A percentile compares a stretch with the other conserved stretches of the same genome.
These are phyloP conservation scores for Helostoma temminkii DNA, from an alignment of 2,797 vertebrate species.

Conservation along the genomic window DNA sequence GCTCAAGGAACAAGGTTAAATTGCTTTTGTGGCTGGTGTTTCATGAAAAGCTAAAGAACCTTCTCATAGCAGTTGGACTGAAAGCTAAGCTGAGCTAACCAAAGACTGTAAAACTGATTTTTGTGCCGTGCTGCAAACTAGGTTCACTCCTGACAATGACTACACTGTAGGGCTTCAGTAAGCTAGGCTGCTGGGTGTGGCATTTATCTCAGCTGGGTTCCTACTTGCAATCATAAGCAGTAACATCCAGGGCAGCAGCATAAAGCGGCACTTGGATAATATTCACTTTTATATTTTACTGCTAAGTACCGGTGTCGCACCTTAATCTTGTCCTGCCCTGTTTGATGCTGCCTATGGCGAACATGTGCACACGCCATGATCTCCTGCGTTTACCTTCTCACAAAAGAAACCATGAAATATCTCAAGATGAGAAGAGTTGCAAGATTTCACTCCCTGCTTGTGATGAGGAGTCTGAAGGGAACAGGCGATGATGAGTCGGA, in stretches of 20 bases:
- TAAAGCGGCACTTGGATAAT: background rate
- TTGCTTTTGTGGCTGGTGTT: slow-evolving; percentile 28
- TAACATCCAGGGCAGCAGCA: slow-evolving; percentile 4
- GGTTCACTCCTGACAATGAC: slow-evolving; percentile 10
- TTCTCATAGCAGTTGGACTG: slow-evolving; percentile 48
- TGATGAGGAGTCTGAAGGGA: slow-evolving; percentile 62
- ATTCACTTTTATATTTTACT: slow-evolving; percentile 15
- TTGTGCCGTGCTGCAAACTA: slow-evolving; percentile 6
- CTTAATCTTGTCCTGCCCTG: background rate
- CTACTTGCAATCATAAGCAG: background rate
- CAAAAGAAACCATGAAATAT: slow-evolving; percentile 39
- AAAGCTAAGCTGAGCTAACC: slow-evolving; percentile 28
- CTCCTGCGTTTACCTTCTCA: slow-evolving; percentile 22
- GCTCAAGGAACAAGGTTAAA: slow-evolving; percentile 39
- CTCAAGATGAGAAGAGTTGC: slow-evolving; percentile 60
- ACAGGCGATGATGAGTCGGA: slow-evolving; percentile 59
- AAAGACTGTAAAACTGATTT: slow-evolving; percentile 12
- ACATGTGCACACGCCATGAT: slow-evolving; percentile 5
- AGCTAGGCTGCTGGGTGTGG: background rate
- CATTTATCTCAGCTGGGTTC: background rate
- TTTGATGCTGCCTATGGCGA: slow-evolving; percentile 10
- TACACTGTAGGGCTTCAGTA: background rate
- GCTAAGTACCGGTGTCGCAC: background rate
- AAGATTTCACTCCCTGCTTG: slow-evolving; percentile 44
- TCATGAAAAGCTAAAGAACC: slow-evolving; percentile 39